Evolutionary conservation across 2,113 vertebrate genomes (phyloP).

Genomic region (Plestiodon gilberti): DNA sequence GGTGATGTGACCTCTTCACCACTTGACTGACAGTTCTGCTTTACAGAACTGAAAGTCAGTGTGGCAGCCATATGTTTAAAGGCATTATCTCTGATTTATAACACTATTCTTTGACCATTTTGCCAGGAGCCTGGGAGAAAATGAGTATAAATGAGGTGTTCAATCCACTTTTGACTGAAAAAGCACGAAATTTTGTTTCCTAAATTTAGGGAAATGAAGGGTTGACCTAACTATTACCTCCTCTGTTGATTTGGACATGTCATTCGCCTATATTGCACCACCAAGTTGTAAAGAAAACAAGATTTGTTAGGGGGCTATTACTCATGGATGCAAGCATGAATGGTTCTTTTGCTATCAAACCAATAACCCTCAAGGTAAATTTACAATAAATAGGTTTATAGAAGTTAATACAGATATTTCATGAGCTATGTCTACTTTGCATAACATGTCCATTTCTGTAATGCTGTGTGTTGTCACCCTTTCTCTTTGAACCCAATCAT

Average conservation of each 20-base stretch:
- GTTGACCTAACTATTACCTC: neutral
- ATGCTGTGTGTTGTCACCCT: neutral
- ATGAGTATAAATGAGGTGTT: neutral
- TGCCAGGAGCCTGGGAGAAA: neutral
- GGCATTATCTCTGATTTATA: neutral
- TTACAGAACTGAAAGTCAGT: constrained; percentile 23
- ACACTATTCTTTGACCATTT: neutral
- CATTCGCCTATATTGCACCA: neutral
- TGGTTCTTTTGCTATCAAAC: neutral
- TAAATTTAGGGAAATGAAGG: neutral
- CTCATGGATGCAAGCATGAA: neutral
- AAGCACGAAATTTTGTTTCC: neutral
- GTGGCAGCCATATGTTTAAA: neutral
- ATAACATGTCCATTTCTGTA: neutral
- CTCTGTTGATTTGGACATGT: neutral
- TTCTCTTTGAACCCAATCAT: neutral
- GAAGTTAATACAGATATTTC: neutral
- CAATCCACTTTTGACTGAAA: neutral
- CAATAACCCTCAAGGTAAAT: neutral
- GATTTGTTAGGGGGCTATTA: neutral
- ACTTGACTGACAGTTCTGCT: neutral
- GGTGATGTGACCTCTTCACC: neutral
- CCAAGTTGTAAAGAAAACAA: neutral
- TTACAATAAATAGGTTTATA: neutral
- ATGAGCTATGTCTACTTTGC: neutral